Evolutionary conservation across 1,140 invertebrate species (phyloP).

Genomic region (Drosophila jambulina): DNA sequence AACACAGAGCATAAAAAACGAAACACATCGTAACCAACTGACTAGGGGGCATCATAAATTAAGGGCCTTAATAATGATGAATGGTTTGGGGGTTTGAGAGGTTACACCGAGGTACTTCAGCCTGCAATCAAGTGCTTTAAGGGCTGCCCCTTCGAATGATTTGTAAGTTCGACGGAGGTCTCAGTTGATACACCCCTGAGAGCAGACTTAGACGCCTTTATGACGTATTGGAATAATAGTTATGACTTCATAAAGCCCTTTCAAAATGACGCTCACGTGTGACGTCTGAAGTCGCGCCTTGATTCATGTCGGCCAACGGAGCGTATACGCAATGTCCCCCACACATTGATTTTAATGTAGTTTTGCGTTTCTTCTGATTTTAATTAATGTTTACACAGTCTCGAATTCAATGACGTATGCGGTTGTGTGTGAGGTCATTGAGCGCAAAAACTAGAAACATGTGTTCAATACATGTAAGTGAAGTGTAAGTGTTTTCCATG

Average conservation of each 20-base stretch:
- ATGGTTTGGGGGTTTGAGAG: slow-evolving; percentile 35
- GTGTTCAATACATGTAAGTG: slow-evolving; percentile 9
- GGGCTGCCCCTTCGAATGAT: slow-evolving; percentile 27
- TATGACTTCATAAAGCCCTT: slow-evolving; percentile 32
- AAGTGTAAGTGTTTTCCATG: slow-evolving; percentile 4
- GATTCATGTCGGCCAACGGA: neutral
- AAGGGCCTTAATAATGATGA: slow-evolving; percentile 80
- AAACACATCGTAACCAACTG: slow-evolving; percentile 59
- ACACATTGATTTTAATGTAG: neutral
- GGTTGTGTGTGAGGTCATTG: slow-evolving; percentile 18
- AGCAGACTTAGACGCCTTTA: slow-evolving; percentile 19
- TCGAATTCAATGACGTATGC: slow-evolving; percentile 19
- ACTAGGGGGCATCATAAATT: slow-evolving; percentile 73
- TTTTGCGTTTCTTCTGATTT: neutral
- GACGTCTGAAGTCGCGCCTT: slow-evolving; percentile 13
- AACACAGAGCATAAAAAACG: slow-evolving; percentile 72
- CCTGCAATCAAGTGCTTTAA: slow-evolving; percentile 43
- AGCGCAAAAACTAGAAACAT: slow-evolving; percentile 17
- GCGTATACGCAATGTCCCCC: slow-evolving; percentile 32
- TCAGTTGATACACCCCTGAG: slow-evolving; percentile 2
- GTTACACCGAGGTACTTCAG: slow-evolving; percentile 1
- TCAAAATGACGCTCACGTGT: slow-evolving; percentile 8
- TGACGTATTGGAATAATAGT: slow-evolving; percentile 44
- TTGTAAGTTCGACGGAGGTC: slow-evolving; percentile 22
- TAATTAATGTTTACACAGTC: slow-evolving; percentile 37